Base-by-base conservation (phyloP, 2,888 invertebrate species). In the Tenthredo livida region DNA sequence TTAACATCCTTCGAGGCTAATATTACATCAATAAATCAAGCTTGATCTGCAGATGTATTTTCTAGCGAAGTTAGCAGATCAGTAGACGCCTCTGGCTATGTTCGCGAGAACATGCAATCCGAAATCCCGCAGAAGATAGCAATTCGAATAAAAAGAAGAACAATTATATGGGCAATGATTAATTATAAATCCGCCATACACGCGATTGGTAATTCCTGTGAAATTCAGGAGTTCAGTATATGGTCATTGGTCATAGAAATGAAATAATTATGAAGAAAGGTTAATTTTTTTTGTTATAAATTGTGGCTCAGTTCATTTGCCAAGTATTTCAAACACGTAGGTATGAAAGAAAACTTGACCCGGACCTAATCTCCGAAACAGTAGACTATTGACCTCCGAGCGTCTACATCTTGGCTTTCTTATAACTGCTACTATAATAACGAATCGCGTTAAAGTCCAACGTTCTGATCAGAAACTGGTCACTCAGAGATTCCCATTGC, bases 111-210 rank as follows among this genome's bases (percentile, higher is more conserved):
- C 73, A 10, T 73, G 40, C 21, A 21, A 73, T 73, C 10, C 3
- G 10, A 25, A 10, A 9, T 61, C 61, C 25, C 25, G n/a, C n/a
- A 17, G 25, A 61, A 61, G 25, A 25, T 61, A 25, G 61, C 33
- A 29, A 3, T 15, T 70, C 9, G 2, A 37, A 70, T 33, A 70
- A 70, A 5, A 37, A 37, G 4, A 70, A 37, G 17, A n/a, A 25
- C 5, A 43, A 40, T 72, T n/a, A 72, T 72, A 70, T 40, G n/a
- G 25, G n/a, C n/a, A 21, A 72, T 72, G n/a, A 72, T n/a, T 50
- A n/a, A 50, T 50, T 50, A 17, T 33, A 25, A 33, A 12, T 67
- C 17, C 29, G 67, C 17, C 25, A 6, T 21, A 33, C 15, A 67
- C 67, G 67, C 9, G 40, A 72, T 17, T 43, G 17, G 7, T 40